Conservation (phyloP, 2,888 invertebrate genomes). For the Conistra vaccinii region DNA sequence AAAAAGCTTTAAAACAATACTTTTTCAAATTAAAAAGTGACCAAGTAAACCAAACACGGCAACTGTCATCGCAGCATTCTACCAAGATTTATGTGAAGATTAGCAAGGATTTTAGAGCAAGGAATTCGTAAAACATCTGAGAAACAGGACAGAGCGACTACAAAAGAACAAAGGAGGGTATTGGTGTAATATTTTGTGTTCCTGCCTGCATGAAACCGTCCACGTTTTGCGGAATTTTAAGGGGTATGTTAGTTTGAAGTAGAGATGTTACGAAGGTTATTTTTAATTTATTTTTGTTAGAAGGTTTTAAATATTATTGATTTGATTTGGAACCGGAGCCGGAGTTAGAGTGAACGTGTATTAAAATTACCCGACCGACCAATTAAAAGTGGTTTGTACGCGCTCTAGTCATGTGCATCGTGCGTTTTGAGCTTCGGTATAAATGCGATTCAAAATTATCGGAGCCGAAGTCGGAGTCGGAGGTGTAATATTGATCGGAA, state of each 20-base stretch:
- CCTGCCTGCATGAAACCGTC: conserved; percentile 33
- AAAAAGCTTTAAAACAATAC: no score
- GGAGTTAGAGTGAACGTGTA: no score
- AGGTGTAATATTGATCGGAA: no score
- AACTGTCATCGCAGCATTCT: conserved; percentile 54
- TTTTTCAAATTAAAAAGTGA: conserved; percentile 38
- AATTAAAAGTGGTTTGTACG: no score
- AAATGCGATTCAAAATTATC: no score
- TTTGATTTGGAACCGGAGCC: no score
- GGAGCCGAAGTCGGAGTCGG: no score
- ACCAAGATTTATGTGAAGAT: conserved; percentile 62
- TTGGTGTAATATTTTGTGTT: conserved; percentile 57
- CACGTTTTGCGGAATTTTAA: conserved; percentile 27
- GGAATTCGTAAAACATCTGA: conserved; percentile 51
- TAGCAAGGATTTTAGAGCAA: conserved; percentile 63
- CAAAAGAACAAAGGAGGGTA: conserved; percentile 64
- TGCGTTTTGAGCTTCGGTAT: no score
- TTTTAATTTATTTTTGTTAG: no score
- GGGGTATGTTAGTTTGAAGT: not conserved
- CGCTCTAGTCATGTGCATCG: no score
- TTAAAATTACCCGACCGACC: no score
- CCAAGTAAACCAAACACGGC: conserved; percentile 37
- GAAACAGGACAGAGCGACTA: conserved; percentile 49
- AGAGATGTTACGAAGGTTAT: not conserved
- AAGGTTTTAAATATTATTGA: no score